phyloP scores from a whole-genome alignment of 2,888 invertebrate species.

The Drosophila limbata region DNA sequence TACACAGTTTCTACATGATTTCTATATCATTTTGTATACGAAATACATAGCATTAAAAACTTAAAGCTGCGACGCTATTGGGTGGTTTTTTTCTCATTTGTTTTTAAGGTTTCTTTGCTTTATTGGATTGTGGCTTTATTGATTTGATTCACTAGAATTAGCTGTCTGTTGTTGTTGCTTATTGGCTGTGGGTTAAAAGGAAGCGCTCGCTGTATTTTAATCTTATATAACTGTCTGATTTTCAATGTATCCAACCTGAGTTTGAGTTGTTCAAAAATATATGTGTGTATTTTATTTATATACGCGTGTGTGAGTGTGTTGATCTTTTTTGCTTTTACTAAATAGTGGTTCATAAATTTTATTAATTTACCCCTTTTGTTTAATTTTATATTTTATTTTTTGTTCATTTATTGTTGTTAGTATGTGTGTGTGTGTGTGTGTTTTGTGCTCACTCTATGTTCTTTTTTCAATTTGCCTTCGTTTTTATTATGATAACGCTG shows the following conservation, averaged over 20 bases:
- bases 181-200: slow-evolving; percentile 79
- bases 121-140: slow-evolving; percentile 44
- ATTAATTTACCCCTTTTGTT: slow-evolving; percentile 40
- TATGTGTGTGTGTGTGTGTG: slow-evolving; percentile 47
- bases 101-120: slow-evolving; percentile 23
- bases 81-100: slow-evolving; percentile 51
- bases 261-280: slow-evolving; percentile 81
- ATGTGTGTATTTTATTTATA: slow-evolving; percentile 46
- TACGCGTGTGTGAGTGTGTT: slow-evolving; percentile 39
- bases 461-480: slow-evolving; percentile 56
- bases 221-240: slow-evolving; percentile 77
- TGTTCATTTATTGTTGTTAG: slow-evolving; percentile 41
- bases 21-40: slow-evolving; percentile 34
- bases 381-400: slow-evolving; percentile 29
- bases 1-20: slow-evolving; percentile 34
- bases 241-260: slow-evolving; percentile 81
- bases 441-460: slow-evolving; percentile 78
- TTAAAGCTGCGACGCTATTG: slow-evolving; percentile 66
- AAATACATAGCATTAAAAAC: slow-evolving; percentile 60
- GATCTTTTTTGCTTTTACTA: slow-evolving; percentile 45
- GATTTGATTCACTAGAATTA: slow-evolving; percentile 47
- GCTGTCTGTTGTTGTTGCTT: slow-evolving; percentile 37
- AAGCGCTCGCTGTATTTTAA: slow-evolving; percentile 76
- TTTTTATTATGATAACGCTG: slow-evolving; percentile 49
- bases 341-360: slow-evolving; percentile 59